Evolutionary conservation across 92 coral and sea anemone genomes (phyloP), one percentile per base, ranked within the genome.

Genomic region (Paramuricea clavata): DNA sequence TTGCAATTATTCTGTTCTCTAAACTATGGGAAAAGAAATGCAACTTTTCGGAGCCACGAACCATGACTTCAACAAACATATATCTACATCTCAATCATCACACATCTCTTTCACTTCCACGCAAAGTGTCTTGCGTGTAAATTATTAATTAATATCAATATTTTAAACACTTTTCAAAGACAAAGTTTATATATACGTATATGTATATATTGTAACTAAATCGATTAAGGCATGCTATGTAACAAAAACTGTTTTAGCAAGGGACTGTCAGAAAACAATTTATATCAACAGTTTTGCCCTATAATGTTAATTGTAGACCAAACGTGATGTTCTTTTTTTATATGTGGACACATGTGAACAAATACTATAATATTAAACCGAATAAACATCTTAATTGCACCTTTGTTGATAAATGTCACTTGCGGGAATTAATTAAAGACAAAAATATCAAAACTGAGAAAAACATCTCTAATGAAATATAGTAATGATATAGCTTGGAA

Each of bases 381-480:
- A 0, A 16, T 65, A 33, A 65, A 65, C 39, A 33, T 31, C 39
- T 31, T 31, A 28, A 28, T 33, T 60, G 4, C 12, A 11, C 15
- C 27, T 65, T 10, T 19, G 7, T 65, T 60, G 68, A 60, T 13
- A 19, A 65, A 31, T 19, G 62, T 65, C 72, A 5, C 23, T 16
- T 15, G 72, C 2, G 35, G 11, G 28, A 31, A 65, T 31, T 65
- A 65, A 65, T 65, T 65, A 65, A 65, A 65, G 22, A 65, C 39
- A 25, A 65, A 28, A 65, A 28, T 11, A 65, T 33, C 16, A 28
- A n/a, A 65, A 33, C 19, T 12, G 9, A 28, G 16, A 11, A 65
- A 65, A 65, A 65, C 68, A 60, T 60, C 30, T 22, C 36, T 65
- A 65, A 65, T 65, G 39, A 65, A 65, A 65, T 27, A 15, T 65